A percentile compares a stretch with the other conserved stretches of the same genome.
Evolutionary conservation across 2,797 vertebrate genomes (phyloP).

Genomic region (Streptopelia turtur): DNA sequence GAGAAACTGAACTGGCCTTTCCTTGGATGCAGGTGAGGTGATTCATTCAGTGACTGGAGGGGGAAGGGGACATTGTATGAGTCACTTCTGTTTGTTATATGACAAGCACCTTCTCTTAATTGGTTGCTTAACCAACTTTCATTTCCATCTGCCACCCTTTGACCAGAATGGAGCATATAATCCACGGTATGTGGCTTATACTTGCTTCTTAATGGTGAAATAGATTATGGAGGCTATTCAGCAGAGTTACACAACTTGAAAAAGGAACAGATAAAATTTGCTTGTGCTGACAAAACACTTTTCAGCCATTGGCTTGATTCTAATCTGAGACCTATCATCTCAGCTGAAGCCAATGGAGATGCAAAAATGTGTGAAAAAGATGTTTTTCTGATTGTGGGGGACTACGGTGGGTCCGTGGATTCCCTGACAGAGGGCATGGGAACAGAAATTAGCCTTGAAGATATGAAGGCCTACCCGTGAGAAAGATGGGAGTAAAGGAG

Average conservation of each 20-base stretch:
- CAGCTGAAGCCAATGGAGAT: not conserved
- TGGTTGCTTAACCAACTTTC: not conserved
- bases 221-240: not conserved
- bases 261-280: not conserved
- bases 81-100: constrained; percentile 12
- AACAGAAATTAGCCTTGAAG: too few relatives aligned
- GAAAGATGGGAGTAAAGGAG: too few relatives aligned
- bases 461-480: too few relatives aligned
- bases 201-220: not conserved
- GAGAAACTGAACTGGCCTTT: constrained; percentile 14
- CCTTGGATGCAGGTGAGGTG: constrained; percentile 11
- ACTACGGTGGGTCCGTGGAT: too few relatives aligned
- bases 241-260: not conserved
- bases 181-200: not conserved
- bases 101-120: constrained; percentile 15
- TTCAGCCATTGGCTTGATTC: not conserved
- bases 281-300: not conserved
- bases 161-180: not conserved
- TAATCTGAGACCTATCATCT: not conserved
- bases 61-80: not conserved
- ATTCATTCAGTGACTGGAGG: not conserved
- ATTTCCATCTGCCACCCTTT: not conserved
- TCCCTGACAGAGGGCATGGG: too few relatives aligned
- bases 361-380: not conserved
- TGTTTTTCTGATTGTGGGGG: not conserved